Conservation (phyloP, 2,113 vertebrate species). For the Gymnogyps californianus region DNA sequence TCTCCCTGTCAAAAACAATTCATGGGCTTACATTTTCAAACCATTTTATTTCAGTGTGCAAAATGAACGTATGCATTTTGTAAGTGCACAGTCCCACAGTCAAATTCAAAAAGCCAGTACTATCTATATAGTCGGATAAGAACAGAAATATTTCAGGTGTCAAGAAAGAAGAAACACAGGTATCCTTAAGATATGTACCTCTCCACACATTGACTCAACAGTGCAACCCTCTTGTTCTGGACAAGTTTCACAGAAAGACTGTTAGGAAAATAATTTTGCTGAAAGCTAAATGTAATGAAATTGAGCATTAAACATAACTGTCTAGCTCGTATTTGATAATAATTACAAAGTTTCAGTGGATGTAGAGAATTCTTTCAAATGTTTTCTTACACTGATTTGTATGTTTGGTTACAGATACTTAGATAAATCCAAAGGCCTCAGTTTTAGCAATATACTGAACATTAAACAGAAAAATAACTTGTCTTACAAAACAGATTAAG, state of each 20-base stretch:
- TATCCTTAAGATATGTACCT: neutral
- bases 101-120: neutral
- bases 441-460: neutral
- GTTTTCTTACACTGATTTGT: neutral
- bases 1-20: conserved; percentile 18
- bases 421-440: neutral
- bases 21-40: neutral
- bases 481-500: neutral
- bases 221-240: neutral
- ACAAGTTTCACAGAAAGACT: neutral
- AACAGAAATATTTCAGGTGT: neutral
- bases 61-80: neutral
- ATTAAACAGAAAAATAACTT: neutral
- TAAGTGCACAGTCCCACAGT: neutral
- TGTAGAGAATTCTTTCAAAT: neutral
- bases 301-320: neutral
- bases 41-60: neutral
- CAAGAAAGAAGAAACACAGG: neutral
- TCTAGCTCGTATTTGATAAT: neutral
- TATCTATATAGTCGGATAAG: neutral
- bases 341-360: neutral
- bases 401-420: neutral
- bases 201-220: neutral
- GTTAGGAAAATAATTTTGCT: neutral
- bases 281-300: neutral